phyloP scores from a whole-genome alignment of 2,888 invertebrate species.

The Willowsia nigromaculata region DNA sequence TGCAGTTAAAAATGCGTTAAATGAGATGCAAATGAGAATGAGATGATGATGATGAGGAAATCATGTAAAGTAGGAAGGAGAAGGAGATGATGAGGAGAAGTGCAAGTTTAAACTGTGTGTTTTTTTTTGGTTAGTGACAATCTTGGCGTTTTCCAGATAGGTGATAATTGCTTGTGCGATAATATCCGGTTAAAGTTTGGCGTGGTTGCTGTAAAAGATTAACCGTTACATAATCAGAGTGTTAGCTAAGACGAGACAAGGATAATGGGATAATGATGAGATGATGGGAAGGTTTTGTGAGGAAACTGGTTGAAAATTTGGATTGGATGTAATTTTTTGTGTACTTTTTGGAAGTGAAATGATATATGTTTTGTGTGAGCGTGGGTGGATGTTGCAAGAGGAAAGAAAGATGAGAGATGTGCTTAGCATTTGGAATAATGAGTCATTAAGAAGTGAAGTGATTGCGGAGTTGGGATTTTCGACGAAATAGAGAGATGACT shows the following conservation, averaged over 20 bases:
- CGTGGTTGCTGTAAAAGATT: neutral
- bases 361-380: no score
- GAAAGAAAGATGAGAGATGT: neutral
- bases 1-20: no score
- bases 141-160: slow-evolving; percentile 18
- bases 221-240: neutral
- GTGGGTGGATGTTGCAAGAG: neutral
- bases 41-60: neutral
- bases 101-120: no score
- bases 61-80: neutral
- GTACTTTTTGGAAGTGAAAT: no score
- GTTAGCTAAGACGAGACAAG: no score
- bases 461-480: neutral
- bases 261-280: slow-evolving; percentile 6
- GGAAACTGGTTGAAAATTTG: neutral
- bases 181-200: neutral
- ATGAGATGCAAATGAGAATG: no score
- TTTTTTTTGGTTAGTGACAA: neutral
- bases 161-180: neutral
- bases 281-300: no score
- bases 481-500: neutral
- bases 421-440: neutral
- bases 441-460: neutral
- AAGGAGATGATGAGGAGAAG: neutral
- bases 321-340: no score